These are phyloP conservation scores for Distichodus sexfasciatus DNA, from an alignment of 2,797 vertebrate species.

Conservation along the genomic window DNA sequence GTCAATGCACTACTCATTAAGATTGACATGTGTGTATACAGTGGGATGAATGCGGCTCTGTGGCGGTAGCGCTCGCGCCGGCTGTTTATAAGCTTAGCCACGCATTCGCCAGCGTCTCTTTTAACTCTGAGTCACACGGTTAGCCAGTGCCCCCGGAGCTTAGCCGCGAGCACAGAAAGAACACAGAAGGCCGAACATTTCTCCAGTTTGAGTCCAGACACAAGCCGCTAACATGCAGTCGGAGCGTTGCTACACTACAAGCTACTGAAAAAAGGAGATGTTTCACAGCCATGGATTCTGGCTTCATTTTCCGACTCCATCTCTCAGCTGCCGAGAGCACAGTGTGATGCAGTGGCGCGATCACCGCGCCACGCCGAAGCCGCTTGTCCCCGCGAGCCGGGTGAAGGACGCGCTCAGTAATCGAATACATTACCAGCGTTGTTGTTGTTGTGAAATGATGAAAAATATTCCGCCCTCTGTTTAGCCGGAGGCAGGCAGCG, in stretches of 20 bases:
- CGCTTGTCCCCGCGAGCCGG: slow-evolving; percentile 48
- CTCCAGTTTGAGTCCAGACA: too few relatives aligned
- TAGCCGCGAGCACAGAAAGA: slow-evolving; percentile 11
- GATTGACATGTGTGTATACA: slow-evolving; percentile 56
- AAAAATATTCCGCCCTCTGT: slow-evolving; percentile 61
- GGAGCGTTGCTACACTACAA: too few relatives aligned
- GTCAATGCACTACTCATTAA: slow-evolving; percentile 69
- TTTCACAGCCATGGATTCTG: slow-evolving; percentile 59
- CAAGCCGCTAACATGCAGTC: too few relatives aligned
- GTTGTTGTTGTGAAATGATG: slow-evolving; percentile 57
- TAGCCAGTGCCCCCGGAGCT: slow-evolving; percentile 33
- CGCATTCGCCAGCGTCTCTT: slow-evolving; percentile 70
- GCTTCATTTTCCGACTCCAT: too few relatives aligned
- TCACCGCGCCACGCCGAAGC: slow-evolving; percentile 54
- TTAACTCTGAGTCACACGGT: slow-evolving; percentile 61
- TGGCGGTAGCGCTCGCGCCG: slow-evolving; percentile 63
- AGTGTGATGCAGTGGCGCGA: slow-evolving; percentile 54
- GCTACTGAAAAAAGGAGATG: too few relatives aligned
- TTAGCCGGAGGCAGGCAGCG: slow-evolving; percentile 65
- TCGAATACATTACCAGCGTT: slow-evolving; percentile 67
- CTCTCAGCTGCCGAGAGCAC: neutral
- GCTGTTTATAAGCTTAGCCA: slow-evolving; percentile 65
- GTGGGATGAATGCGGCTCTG: slow-evolving; percentile 70
- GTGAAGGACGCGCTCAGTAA: slow-evolving; percentile 61
- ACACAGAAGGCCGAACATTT: too few relatives aligned